These are phyloP conservation scores for Lerema accius DNA, from an alignment of 1,140 invertebrate genomes.

Conservation along the genomic window DNA sequence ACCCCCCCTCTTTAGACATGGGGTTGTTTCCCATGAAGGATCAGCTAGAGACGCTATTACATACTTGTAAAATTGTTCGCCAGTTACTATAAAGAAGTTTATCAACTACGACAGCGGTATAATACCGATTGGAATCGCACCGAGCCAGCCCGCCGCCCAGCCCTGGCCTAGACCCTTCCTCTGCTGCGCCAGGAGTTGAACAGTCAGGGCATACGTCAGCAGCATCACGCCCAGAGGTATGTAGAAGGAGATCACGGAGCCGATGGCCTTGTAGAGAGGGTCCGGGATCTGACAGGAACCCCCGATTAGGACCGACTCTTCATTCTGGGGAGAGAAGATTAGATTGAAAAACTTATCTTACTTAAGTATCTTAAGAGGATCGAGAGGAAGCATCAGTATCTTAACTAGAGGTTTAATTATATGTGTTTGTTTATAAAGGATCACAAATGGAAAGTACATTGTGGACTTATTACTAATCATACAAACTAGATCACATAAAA, in stretches of 20 bases:
- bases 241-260: slow-evolving; percentile 97
- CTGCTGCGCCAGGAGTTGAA: slow-evolving; percentile 90
- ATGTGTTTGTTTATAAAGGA: too few relatives aligned
- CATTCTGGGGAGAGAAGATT: slow-evolving; percentile 83
- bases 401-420: too few relatives aligned
- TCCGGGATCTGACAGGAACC: slow-evolving; percentile 94
- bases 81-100: not conserved
- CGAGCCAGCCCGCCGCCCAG: slow-evolving; percentile 82
- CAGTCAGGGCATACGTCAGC: slow-evolving; percentile 95
- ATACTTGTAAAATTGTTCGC: too few relatives aligned
- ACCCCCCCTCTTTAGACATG: too few relatives aligned
- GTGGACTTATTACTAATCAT: too few relatives aligned
- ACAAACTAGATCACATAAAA: too few relatives aligned
- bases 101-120: slow-evolving; percentile 2
- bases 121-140: slow-evolving; percentile 83
- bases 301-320: slow-evolving; percentile 90
- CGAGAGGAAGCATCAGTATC: too few relatives aligned
- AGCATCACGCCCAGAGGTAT: slow-evolving; percentile 97
- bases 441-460: too few relatives aligned
- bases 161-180: slow-evolving; percentile 88
- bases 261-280: slow-evolving; percentile 95
- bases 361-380: too few relatives aligned
- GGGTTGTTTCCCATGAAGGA: too few relatives aligned
- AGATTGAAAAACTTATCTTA: not conserved
- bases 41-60: too few relatives aligned